A percentile compares a stretch with the other conserved stretches of the same genome.
Evolutionary conservation across 2,797 vertebrate species (phyloP).

Genomic region (Phalloptychus januarius): DNA sequence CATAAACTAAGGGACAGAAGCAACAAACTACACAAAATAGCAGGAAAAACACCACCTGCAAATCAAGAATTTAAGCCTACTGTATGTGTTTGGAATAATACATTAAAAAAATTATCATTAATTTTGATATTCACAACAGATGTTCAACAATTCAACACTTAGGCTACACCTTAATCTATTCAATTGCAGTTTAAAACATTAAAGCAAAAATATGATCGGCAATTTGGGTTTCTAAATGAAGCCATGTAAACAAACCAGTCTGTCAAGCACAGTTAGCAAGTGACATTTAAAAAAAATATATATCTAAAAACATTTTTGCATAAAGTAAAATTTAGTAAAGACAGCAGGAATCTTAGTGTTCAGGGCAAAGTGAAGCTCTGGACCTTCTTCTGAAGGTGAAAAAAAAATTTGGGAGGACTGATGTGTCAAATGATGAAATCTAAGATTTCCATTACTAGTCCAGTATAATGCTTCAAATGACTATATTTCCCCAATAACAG

Average conservation of each 20-base stretch:
- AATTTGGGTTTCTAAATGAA: neutral
- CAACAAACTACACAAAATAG: neutral
- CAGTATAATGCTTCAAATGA: no score
- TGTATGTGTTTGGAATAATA: neutral
- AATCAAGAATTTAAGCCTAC: neutral
- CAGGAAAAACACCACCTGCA: neutral
- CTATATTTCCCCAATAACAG: no score
- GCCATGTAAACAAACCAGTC: conserved; percentile 1
- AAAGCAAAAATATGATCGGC: neutral
- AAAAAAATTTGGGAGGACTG: no score
- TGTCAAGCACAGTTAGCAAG: neutral
- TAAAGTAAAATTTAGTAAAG: neutral
- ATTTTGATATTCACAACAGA: neutral
- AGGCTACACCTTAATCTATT: neutral
- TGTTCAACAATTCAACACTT: neutral
- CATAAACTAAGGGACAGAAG: neutral
- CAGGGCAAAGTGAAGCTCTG: neutral
- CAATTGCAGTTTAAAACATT: neutral
- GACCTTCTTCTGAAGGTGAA: neutral
- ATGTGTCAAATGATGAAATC: no score
- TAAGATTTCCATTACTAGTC: no score
- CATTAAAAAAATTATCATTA: neutral
- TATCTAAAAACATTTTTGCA: neutral
- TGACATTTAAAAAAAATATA: neutral
- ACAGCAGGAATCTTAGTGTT: neutral